A percentile compares a stretch with the other conserved stretches of the same genome.
Conservation (phyloP, 2,888 invertebrate genomes). For the Emmelina monodactyla region DNA sequence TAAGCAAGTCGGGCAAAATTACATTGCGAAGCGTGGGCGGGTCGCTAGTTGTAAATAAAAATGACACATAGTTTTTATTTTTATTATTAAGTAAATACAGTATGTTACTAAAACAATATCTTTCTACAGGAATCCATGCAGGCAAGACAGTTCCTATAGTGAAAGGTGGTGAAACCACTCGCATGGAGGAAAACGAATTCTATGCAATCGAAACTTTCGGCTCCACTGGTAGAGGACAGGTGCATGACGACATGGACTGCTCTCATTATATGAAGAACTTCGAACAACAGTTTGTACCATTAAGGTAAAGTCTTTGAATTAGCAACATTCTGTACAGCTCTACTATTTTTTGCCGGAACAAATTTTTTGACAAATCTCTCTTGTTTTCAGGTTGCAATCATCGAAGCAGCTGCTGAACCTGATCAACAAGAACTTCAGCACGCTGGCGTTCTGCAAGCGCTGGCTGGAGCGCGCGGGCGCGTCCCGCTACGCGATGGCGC, state of each 20-base stretch:
- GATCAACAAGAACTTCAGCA: slow-evolving; percentile 97
- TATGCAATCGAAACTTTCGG: slow-evolving; percentile 99
- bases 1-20: too few species aligned
- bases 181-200: slow-evolving; percentile 99
- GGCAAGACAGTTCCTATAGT: slow-evolving; percentile 99
- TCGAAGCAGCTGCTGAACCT: slow-evolving; percentile 90
- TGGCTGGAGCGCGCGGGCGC: slow-evolving; percentile 98
- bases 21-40: too few species aligned
- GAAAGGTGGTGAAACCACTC: slow-evolving; percentile 95
- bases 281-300: slow-evolving; percentile 89
- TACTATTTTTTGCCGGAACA: not conserved
- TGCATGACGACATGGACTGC: slow-evolving; percentile 99
- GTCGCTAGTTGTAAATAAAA: too few species aligned
- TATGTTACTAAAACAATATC: not conserved
- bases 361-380: not conserved
- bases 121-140: slow-evolving; percentile 78
- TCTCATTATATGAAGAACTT: slow-evolving; percentile 99
- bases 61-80: slow-evolving; percentile 1
- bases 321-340: not conserved
- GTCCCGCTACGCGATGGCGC: slow-evolving; percentile 96
- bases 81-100: slow-evolving; percentile 2
- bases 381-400: slow-evolving; percentile 76
- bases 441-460: slow-evolving; percentile 97
- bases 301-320: slow-evolving; percentile 63
- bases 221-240: slow-evolving; percentile 92